phyloP scores from a whole-genome alignment of 2,797 vertebrate species.

The Crocodylus rhombifer region DNA sequence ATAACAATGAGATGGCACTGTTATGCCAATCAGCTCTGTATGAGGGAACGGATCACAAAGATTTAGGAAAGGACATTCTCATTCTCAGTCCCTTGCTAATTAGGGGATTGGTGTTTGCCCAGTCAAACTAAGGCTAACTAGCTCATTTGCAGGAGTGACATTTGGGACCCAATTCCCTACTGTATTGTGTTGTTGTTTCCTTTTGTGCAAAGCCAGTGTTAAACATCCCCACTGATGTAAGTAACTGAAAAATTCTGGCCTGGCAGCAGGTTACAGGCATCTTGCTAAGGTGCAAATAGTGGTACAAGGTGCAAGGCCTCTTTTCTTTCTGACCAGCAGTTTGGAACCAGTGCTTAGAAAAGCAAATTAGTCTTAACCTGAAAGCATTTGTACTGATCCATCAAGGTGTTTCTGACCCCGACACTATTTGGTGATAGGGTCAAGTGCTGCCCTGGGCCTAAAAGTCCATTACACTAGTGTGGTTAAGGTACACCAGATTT shows the following conservation, averaged over 20 bases:
- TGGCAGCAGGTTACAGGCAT: constrained; percentile 9
- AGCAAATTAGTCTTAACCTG: background rate
- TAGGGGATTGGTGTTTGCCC: constrained; percentile 51
- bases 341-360: background rate
- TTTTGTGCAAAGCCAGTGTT: constrained; percentile 21
- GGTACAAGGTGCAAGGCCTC: background rate
- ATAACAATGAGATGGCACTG: constrained; percentile 1
- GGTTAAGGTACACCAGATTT: too few species aligned
- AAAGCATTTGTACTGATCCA: background rate
- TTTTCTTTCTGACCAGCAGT: constrained; percentile 5
- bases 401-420: background rate
- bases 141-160: constrained; percentile 47
- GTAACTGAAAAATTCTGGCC: constrained; percentile 14
- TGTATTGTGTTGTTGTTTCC: constrained; percentile 56
- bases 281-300: background rate
- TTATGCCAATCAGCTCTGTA: background rate
- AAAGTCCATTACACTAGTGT: too few species aligned
- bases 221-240: constrained; percentile 29
- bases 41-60: background rate
- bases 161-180: constrained; percentile 65
- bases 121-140: constrained; percentile 43
- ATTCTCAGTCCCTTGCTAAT: constrained; percentile 28
- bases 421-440: too few species aligned
- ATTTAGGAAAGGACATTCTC: constrained; percentile 17
- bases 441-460: too few species aligned